A percentile compares a stretch with the other conserved stretches of the same genome.
Evolutionary conservation across 2,797 vertebrate species (phyloP).

Genomic region (Crypturellus tataupa): DNA sequence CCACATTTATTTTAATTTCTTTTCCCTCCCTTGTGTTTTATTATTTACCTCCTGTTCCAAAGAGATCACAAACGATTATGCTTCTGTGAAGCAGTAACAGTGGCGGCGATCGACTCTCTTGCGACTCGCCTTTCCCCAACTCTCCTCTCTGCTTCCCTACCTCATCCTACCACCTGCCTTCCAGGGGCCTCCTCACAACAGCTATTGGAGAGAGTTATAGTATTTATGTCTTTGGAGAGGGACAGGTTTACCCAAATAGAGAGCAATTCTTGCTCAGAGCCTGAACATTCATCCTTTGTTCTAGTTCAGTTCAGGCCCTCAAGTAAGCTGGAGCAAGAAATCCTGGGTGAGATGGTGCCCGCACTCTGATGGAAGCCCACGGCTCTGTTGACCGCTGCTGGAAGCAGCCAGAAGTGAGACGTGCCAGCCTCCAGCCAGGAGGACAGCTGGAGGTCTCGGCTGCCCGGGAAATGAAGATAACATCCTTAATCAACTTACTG

Average conservation of each 20-base stretch:
- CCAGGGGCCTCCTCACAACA: conserved; percentile 41
- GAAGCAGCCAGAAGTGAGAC: not conserved
- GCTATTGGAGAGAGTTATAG: not conserved
- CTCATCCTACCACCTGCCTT: not conserved
- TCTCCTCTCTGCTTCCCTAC: conserved; percentile 19
- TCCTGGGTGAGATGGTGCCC: not conserved
- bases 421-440: not conserved
- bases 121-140: conserved; percentile 2
- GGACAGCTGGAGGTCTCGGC: not conserved
- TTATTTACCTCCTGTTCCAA: conserved; percentile 73
- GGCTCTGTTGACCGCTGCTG: not conserved
- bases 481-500: conserved; percentile 22
- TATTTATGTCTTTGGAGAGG: not conserved
- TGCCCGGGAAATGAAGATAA: conserved; percentile 63
- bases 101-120: not conserved
- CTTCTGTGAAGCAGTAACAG: conserved; percentile 46
- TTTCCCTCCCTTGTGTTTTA: conserved; percentile 67
- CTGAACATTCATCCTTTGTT: fast-evolving
- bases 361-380: conserved; percentile 8
- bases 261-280: conserved; percentile 15
- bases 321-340: not conserved
- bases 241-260: conserved; percentile 20
- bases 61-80: conserved; percentile 70
- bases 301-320: not conserved
- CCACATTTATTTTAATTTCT: conserved; percentile 57